Evolutionary conservation across 2,797 vertebrate genomes (phyloP).

Genomic region (Clarias pachynema): DNA sequence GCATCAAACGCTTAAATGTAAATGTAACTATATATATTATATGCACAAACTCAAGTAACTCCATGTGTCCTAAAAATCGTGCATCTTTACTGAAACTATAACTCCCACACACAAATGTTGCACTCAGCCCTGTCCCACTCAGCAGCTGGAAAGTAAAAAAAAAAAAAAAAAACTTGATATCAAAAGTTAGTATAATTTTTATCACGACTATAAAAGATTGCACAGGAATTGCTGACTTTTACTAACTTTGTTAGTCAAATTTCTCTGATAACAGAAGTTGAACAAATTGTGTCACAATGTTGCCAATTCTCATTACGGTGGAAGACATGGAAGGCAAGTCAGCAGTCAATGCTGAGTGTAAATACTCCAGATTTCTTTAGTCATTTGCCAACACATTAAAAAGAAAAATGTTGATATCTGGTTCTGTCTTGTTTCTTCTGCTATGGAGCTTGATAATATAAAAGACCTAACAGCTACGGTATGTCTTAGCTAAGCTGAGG

Average conservation of each 20-base stretch:
- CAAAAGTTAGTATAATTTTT: not conserved
- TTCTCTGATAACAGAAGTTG: not conserved
- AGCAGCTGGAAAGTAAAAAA: not conserved
- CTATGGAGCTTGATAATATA: not conserved
- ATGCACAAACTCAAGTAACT: not conserved
- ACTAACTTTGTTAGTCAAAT: not conserved
- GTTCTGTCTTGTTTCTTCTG: not conserved
- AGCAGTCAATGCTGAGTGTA: not conserved
- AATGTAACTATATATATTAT: no score
- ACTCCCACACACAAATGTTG: not conserved
- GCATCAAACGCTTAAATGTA: no score
- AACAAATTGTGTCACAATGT: not conserved
- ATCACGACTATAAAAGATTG: not conserved
- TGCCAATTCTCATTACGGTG: not conserved
- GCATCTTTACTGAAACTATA: not conserved
- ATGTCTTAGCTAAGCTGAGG: not conserved
- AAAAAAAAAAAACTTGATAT: not conserved
- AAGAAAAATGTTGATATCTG: not conserved
- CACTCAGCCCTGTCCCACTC: not conserved
- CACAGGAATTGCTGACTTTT: not conserved
- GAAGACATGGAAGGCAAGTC: not conserved
- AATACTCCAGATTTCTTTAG: not conserved
- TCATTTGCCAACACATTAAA: not conserved
- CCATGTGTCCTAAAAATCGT: not conserved
- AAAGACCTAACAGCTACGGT: not conserved